Conservation (phyloP, 1,140 invertebrate genomes). For the Steinernema khuongi region DNA sequence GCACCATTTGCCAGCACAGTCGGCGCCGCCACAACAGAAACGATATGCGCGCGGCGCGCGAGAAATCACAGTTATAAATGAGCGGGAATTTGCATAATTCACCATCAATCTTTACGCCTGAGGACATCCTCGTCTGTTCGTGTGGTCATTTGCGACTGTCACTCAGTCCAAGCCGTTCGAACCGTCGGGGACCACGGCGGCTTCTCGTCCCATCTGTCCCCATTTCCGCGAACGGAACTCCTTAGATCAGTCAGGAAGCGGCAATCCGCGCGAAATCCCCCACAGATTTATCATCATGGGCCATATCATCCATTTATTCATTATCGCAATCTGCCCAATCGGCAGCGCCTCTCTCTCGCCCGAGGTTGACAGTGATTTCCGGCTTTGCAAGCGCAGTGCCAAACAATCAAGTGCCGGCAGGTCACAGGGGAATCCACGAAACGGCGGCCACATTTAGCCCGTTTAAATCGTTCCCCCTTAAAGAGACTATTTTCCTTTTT, state of each 20-base stretch:
- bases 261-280: not conserved
- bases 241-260: not conserved
- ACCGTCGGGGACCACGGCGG: not conserved
- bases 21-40: not conserved
- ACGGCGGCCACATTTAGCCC: no score
- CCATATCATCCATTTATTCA: constrained; percentile 10
- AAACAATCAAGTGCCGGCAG: not conserved
- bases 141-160: constrained; percentile 16
- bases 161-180: not conserved
- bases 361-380: not conserved
- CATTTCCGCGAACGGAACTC: constrained; percentile 8
- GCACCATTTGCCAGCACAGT: not conserved
- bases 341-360: not conserved
- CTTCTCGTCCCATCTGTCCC: not conserved
- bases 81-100: constrained; percentile 8
- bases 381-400: not conserved
- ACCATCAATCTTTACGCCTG: constrained; percentile 12
- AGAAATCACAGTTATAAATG: constrained; percentile 15
- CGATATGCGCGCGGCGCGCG: not conserved
- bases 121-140: constrained; percentile 12
- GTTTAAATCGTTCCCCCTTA: not conserved
- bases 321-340: constrained; percentile 10
- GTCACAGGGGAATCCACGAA: not conserved
- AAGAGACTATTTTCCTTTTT: not conserved
- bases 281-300: not conserved